Conservation (phyloP, 2,888 invertebrate species). For the Myopa tessellatipennis region DNA sequence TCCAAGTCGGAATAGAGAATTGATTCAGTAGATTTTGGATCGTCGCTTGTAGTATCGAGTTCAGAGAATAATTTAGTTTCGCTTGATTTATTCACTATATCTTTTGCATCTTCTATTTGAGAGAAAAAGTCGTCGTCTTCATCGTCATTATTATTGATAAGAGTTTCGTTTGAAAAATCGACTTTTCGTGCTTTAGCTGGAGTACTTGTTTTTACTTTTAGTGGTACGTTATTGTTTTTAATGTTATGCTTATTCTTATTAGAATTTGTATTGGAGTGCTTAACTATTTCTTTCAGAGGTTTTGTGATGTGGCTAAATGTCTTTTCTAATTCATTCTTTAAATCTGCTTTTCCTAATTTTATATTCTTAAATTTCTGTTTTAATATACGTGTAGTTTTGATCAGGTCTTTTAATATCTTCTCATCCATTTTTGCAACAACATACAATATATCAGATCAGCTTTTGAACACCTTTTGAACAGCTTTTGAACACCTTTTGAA, state of each 20-base stretch:
- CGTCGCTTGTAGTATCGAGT: neutral
- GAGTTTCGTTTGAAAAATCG: neutral
- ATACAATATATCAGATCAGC: too few species aligned
- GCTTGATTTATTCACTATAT: neutral
- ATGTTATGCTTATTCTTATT: neutral
- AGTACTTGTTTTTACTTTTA: neutral
- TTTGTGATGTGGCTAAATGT: conserved; percentile 26
- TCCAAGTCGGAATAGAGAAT: neutral
- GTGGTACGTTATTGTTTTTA: neutral
- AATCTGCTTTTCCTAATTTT: conserved; percentile 17
- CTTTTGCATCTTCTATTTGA: neutral
- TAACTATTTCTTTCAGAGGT: conserved; percentile 19
- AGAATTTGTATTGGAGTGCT: neutral
- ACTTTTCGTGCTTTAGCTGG: too few species aligned
- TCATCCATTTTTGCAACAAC: too few species aligned
- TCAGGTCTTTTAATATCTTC: too few species aligned
- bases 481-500: too few species aligned
- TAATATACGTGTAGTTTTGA: too few species aligned
- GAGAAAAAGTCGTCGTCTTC: neutral
- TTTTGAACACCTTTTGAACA: too few species aligned
- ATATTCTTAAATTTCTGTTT: conserved; percentile 23
- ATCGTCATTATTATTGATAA: neutral
- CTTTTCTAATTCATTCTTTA: conserved; percentile 14
- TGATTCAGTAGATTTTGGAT: neutral
- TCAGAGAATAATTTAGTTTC: neutral